Conservation (phyloP, 2,797 vertebrate genomes). For the Catostomus latipinnis region DNA sequence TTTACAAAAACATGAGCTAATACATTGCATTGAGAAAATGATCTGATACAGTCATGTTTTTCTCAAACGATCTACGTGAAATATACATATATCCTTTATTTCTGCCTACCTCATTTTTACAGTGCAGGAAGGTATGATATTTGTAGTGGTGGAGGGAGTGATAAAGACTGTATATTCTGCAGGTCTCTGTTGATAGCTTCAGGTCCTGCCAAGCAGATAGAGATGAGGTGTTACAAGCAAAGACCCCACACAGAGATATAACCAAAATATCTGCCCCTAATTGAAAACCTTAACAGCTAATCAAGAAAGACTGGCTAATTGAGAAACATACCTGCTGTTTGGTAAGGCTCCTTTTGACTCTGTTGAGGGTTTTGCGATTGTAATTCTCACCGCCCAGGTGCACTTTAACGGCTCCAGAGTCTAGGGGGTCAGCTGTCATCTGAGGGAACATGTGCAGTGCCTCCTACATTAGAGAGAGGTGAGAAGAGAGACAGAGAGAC, state of each 20-base stretch:
- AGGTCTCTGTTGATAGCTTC: constrained; percentile 86
- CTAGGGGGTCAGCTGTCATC: constrained; percentile 83
- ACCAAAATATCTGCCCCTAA: too few relatives aligned
- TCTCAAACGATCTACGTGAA: neutral
- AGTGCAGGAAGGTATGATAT: constrained; percentile 93
- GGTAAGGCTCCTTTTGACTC: constrained; percentile 83
- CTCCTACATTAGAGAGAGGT: constrained; percentile 72
- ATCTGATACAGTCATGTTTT: too few relatives aligned
- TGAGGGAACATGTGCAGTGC: constrained; percentile 86
- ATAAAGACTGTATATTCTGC: constrained; percentile 87
- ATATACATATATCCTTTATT: neutral
- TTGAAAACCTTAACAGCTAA: neutral
- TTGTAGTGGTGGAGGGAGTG: constrained; percentile 94
- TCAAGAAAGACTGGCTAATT: neutral
- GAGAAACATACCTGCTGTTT: constrained; percentile 81
- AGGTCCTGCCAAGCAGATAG: constrained; percentile 78
- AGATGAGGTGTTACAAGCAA: constrained; percentile 5
- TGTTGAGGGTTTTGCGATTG: constrained; percentile 90
- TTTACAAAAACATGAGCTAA: neutral
- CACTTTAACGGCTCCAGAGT: constrained; percentile 79
- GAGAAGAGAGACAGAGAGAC: neutral
- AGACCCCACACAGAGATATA: neutral
- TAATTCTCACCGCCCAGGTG: constrained; percentile 85
- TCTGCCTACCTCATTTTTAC: constrained; percentile 87
- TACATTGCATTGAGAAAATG: neutral